Conservation (phyloP, 2,888 invertebrate species). For the Coenonympha arcania region DNA sequence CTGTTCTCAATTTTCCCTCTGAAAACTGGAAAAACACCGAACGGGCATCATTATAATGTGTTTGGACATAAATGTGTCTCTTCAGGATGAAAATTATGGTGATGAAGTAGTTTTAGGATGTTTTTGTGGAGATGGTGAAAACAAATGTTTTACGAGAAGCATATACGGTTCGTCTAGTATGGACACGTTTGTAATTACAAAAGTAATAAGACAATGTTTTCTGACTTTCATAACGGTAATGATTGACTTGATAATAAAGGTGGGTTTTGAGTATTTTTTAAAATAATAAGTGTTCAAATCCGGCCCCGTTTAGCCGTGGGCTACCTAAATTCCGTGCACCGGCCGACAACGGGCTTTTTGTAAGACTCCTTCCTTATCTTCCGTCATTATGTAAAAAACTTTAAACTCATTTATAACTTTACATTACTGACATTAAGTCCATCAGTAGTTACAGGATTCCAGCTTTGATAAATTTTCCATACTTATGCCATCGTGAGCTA, state of each 20-base stretch:
- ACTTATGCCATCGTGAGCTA: too few species aligned
- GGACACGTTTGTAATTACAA: too few species aligned
- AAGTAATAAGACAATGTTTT: too few species aligned
- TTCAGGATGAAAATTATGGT: too few species aligned
- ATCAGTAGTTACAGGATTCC: constrained; percentile 18
- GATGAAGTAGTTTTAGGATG: too few species aligned
- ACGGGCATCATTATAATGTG: too few species aligned
- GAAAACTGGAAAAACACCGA: too few species aligned
- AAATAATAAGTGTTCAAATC: constrained; percentile 24
- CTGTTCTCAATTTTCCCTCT: too few species aligned
- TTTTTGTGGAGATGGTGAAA: too few species aligned
- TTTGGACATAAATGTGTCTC: too few species aligned
- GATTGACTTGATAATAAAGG: neutral
- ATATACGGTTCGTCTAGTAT: too few species aligned
- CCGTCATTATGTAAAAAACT: constrained; percentile 38
- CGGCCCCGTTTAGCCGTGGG: constrained; percentile 52
- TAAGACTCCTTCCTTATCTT: constrained; percentile 33
- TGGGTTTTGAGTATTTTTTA: neutral
- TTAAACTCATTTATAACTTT: constrained; percentile 17
- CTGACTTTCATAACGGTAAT: neutral
- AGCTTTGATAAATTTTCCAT: constrained; percentile 16
- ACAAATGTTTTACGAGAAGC: too few species aligned
- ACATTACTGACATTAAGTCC: constrained; percentile 16
- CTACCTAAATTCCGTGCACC: constrained; percentile 59
- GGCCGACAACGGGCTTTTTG: constrained; percentile 30